phyloP scores from a whole-genome alignment of 2,888 invertebrate species.

The Octodonta nipae region DNA sequence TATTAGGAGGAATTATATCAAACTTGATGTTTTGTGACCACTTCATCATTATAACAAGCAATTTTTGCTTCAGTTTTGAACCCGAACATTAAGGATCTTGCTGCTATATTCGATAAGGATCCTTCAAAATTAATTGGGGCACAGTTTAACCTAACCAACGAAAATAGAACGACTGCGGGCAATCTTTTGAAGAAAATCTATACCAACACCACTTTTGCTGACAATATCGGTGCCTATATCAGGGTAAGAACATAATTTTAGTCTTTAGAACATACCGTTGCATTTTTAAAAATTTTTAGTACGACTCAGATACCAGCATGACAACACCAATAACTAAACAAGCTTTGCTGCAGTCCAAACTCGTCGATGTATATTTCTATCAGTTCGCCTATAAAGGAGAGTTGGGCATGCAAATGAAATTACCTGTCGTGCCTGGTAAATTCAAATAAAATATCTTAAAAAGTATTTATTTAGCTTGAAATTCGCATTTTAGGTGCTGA shows the following conservation, averaged over 20 bases:
- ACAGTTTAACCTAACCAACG: constrained; percentile 6
- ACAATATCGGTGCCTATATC: constrained; percentile 5
- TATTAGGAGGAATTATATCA: too few species aligned
- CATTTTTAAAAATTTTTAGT: not conserved
- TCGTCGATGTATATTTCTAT: constrained; percentile 7
- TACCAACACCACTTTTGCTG: constrained; percentile 5
- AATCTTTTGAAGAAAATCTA: constrained; percentile 6
- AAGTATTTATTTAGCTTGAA: not conserved
- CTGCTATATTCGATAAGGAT: constrained; percentile 4
- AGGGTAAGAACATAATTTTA: constrained; percentile 4
- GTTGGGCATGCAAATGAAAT: constrained; percentile 4
- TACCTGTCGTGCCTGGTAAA: not conserved
- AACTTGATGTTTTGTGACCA: too few species aligned
- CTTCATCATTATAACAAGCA: too few species aligned
- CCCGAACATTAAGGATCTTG: not conserved
- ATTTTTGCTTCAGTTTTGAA: not conserved
- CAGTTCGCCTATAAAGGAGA: constrained; percentile 9
- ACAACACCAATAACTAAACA: constrained; percentile 6
- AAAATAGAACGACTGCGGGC: constrained; percentile 6
- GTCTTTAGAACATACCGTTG: not conserved
- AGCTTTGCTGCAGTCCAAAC: constrained; percentile 6
- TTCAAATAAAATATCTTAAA: not conserved
- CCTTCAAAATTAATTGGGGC: constrained; percentile 4
- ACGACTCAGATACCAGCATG: constrained; percentile 6
- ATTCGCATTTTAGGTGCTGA: constrained; percentile 5